Evolutionary conservation across 92 coral and sea anemone species (phyloP).

Genomic region (Porites rus): DNA sequence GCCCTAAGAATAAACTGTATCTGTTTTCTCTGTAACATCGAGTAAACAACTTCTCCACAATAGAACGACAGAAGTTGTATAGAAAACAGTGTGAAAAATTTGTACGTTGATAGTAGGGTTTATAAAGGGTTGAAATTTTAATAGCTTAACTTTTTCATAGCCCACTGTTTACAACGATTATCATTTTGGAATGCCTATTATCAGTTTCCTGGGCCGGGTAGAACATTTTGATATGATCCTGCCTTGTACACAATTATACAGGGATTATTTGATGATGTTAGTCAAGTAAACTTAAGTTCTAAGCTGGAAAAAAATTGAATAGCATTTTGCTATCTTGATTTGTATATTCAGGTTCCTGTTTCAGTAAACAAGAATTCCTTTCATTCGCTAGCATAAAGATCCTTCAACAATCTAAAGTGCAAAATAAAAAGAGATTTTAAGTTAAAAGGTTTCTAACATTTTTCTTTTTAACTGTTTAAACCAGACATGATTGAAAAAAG

Average conservation of each 20-base stretch:
- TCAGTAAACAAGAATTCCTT: neutral
- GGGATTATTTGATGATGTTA: slow-evolving; percentile 3
- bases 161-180: neutral
- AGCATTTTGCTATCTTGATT: neutral
- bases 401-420: neutral
- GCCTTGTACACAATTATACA: slow-evolving; percentile 12
- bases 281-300: neutral
- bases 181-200: neutral
- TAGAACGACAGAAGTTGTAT: neutral
- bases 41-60: no score
- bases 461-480: no score
- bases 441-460: neutral
- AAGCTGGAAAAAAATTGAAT: neutral
- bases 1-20: no score
- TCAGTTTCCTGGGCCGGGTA: neutral
- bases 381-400: neutral
- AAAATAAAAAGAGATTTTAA: neutral
- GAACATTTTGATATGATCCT: neutral
- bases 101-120: neutral
- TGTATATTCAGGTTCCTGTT: slow-evolving; percentile 7
- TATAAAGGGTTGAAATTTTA: neutral
- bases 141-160: neutral
- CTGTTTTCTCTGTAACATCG: no score
- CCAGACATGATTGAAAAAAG: no score
- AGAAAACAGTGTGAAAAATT: neutral